Conservation (phyloP, 2,888 invertebrate genomes). For the Artemia sinica region DNA sequence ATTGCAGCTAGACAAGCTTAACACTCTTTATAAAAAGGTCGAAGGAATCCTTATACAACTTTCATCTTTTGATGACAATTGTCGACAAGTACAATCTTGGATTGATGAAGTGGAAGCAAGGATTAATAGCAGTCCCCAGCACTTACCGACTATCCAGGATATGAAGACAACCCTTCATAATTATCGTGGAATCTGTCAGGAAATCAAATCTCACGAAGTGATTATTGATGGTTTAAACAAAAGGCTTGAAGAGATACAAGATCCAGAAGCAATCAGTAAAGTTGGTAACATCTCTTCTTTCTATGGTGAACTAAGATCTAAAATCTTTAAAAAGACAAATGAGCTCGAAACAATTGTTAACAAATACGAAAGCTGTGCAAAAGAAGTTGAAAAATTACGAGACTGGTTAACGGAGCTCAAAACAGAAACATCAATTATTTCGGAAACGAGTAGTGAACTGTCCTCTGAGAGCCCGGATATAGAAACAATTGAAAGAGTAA, state of each 20-base stretch:
- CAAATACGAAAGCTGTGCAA: slow-evolving; percentile 64
- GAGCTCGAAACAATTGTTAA: slow-evolving; percentile 51
- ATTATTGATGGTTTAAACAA: slow-evolving; percentile 66
- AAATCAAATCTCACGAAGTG: slow-evolving; percentile 65
- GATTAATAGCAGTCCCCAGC: slow-evolving; percentile 48
- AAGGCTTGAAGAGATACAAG: slow-evolving; percentile 57
- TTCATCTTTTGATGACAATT: slow-evolving; percentile 80
- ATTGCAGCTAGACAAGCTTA: slow-evolving; percentile 62
- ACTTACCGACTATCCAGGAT: slow-evolving; percentile 62
- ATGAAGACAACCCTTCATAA: slow-evolving; percentile 72
- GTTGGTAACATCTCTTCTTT: slow-evolving; percentile 52
- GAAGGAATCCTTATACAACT: slow-evolving; percentile 75
- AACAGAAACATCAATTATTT: slow-evolving; percentile 55
- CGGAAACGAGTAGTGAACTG: slow-evolving; percentile 60
- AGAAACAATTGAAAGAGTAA: slow-evolving; percentile 51
- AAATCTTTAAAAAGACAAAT: slow-evolving; percentile 47
- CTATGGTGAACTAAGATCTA: slow-evolving; percentile 48
- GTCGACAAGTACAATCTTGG: slow-evolving; percentile 69
- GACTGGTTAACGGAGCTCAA: slow-evolving; percentile 64
- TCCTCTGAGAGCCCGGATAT: slow-evolving; percentile 58
- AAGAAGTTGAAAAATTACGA: slow-evolving; percentile 59
- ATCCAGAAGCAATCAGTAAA: slow-evolving; percentile 57
- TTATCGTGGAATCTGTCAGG: slow-evolving; percentile 60
- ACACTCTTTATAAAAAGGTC: slow-evolving; percentile 63
- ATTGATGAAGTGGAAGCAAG: slow-evolving; percentile 58